Evolutionary conservation across 2,888 invertebrate genomes (phyloP).

Genomic region (Coleophora deauratella): DNA sequence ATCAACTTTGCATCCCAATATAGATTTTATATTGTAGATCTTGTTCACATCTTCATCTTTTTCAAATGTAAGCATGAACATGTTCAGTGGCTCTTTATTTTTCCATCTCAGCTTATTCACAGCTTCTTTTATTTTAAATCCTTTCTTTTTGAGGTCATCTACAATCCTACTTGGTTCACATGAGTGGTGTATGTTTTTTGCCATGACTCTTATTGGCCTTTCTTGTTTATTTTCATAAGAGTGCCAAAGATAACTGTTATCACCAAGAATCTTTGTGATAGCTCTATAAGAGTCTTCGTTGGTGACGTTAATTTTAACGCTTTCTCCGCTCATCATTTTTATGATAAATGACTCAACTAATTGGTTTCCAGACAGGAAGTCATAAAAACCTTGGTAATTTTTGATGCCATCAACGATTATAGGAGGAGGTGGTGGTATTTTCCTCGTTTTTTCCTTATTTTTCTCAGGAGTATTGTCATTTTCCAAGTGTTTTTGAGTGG

Average conservation of each 20-base stretch:
- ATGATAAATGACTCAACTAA: too few relatives aligned
- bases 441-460: too few relatives aligned
- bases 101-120: constrained; percentile 6
- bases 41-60: constrained; percentile 7
- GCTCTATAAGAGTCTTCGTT: constrained; percentile 1
- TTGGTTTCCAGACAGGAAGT: too few relatives aligned
- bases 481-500: too few relatives aligned
- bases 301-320: neutral
- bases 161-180: constrained; percentile 1
- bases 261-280: neutral
- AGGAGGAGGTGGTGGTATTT: too few relatives aligned
- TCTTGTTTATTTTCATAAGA: constrained; percentile 12
- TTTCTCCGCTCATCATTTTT: too few relatives aligned
- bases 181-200: constrained; percentile 5
- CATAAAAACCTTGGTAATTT: too few relatives aligned
- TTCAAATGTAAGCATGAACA: constrained; percentile 6
- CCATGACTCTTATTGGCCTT: constrained; percentile 9
- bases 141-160: constrained; percentile 1
- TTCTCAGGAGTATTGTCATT: too few relatives aligned
- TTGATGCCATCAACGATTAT: too few relatives aligned
- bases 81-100: constrained; percentile 6
- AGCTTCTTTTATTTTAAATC: constrained; percentile 2
- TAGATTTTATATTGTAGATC: constrained; percentile 2
- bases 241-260: constrained; percentile 6
- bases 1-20: constrained; percentile 6